Conservation (phyloP, 2,113 vertebrate species). For the Alosa alosa region DNA sequence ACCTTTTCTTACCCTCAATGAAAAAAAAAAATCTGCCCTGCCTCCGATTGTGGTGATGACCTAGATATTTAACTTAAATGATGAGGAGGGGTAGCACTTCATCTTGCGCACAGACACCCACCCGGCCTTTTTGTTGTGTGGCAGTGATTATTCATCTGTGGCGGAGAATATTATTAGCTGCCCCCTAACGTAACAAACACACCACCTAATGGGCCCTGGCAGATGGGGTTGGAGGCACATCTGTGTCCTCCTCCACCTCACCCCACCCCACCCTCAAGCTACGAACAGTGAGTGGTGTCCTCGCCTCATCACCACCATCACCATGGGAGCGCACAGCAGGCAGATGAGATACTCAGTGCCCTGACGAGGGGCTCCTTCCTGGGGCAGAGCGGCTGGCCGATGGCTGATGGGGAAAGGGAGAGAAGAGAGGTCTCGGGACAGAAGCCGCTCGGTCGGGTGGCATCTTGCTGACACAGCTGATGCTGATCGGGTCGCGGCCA, state of each 20-base stretch:
- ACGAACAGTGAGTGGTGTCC: neutral
- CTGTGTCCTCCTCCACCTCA: neutral
- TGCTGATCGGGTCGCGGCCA: neutral
- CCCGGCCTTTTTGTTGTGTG: neutral
- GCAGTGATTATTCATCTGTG: slow-evolving; percentile 9
- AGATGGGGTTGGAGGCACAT: slow-evolving; percentile 17
- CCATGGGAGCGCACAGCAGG: neutral
- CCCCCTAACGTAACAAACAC: neutral
- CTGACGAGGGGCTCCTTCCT: neutral
- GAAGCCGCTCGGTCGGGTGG: neutral
- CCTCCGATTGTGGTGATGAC: neutral
- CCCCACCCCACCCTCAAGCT: neutral
- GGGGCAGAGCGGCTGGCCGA: neutral
- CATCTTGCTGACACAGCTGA: neutral
- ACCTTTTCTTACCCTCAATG: slow-evolving; percentile 21
- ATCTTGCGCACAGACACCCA: neutral
- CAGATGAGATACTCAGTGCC: neutral
- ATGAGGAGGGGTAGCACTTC: neutral
- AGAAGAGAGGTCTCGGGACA: neutral
- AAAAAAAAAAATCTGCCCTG: neutral
- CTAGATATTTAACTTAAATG: neutral
- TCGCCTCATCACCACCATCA: neutral
- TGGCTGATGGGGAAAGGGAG: neutral
- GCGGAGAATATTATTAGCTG: slow-evolving; percentile 16
- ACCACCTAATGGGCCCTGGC: slow-evolving; percentile 16